Evolutionary conservation across 2,888 invertebrate species (phyloP), one percentile per base, ranked within the genome.

Genomic region (Nephrocerus scutellatus): DNA sequence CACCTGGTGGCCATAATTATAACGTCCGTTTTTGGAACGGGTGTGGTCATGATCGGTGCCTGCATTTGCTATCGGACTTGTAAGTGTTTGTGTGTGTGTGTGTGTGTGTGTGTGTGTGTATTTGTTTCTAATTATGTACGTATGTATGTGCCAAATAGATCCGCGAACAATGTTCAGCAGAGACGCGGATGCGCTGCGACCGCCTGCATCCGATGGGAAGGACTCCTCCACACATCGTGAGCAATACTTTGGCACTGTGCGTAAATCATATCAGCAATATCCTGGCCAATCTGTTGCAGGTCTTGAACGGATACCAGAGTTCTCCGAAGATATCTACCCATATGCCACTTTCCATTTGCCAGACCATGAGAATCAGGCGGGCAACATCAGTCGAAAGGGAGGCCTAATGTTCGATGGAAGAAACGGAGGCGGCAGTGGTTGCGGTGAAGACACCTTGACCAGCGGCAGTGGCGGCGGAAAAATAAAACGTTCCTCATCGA

Each of bases 241-340:
- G 50, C 72, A 72, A 49, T 72, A 70, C 51, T 73, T 74, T 54
- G 72, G 72, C 41, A 72, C 72, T 20, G 72, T 72, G 19, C 66
- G 70, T 46, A 73, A 72, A 55, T 64, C 68, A 33, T 63, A 68
- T 43, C 70, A 71, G 49, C 71, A 71, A 47, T 71, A 58, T 31
- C 54, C 56, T 32, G 56, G 55, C 33, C 58, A 63, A 53, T 58
- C 59, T 46, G 66, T 67, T 49, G 55, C 63, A 49, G 64, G 70
- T 40, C 63, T 73, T 50, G 74, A 74, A 56, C 70, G 73, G 43
- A 74, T 74, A 54, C 74, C 75, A 41, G 75, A 75, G 62, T 75
- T 73, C 60, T 74, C 75, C 29, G 75, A 76, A 62, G 76, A 76
- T 55, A 75, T 76, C 56, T 75, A 74, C 63, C 75, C 76, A 35